Conservation (phyloP, 2,797 vertebrate species). For the Geotrypetes seraphini region DNA sequence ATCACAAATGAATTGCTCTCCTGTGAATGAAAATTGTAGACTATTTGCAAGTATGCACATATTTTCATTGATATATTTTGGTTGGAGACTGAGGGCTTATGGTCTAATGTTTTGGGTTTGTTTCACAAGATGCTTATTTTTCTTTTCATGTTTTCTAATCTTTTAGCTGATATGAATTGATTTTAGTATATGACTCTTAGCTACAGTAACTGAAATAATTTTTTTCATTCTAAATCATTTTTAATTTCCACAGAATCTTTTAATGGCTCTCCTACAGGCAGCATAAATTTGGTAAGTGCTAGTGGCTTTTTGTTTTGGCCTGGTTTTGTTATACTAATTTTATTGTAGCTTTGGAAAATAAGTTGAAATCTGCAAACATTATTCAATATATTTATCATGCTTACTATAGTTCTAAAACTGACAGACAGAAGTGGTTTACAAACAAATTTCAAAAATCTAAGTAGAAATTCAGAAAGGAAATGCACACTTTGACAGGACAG, state of each 20-base stretch:
- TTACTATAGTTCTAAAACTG: too few species aligned
- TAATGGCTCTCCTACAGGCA: constrained; percentile 92
- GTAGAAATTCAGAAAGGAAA: too few species aligned
- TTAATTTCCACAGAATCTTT: constrained; percentile 72
- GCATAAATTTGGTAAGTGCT: constrained; percentile 83
- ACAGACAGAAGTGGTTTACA: too few species aligned
- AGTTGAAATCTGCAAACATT: too few species aligned
- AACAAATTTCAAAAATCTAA: too few species aligned
- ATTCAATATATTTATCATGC: too few species aligned
- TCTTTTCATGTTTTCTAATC: background rate
- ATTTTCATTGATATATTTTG: constrained; percentile 5
- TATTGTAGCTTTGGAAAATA: too few species aligned
- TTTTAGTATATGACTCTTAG: constrained; percentile 7
- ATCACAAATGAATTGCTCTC: background rate
- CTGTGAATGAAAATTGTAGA: background rate
- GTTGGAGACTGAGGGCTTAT: background rate
- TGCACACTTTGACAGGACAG: too few species aligned
- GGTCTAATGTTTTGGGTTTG: background rate
- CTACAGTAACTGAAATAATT: background rate
- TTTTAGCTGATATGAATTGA: constrained; percentile 4
- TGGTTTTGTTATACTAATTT: background rate
- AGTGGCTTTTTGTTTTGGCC: constrained; percentile 1
- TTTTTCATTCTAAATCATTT: constrained; percentile 18
- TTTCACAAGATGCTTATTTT: constrained; percentile 1
- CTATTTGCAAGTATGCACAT: background rate